Percentiles rank a stretch among this genome's conserved stretches.
Conservation (phyloP, 2,888 invertebrate genomes). For the Empis livida region DNA sequence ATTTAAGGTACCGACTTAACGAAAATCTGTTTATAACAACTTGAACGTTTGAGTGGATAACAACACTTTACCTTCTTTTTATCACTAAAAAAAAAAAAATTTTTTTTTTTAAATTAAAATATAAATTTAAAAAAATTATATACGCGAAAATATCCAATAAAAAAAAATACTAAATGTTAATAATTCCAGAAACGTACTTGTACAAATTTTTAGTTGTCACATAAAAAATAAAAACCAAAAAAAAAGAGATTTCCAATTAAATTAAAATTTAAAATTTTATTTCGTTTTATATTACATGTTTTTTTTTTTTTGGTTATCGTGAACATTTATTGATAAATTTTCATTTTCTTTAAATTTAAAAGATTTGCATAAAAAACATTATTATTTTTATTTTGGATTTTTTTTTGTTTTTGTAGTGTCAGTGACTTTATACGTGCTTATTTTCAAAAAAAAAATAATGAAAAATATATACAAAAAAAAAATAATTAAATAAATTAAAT, state of each 20-base stretch:
- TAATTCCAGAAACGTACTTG: neutral
- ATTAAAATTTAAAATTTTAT: too few species aligned
- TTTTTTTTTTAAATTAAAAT: too few species aligned
- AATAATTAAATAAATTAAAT: neutral
- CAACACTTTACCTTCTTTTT: constrained; percentile 17
- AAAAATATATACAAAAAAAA: neutral
- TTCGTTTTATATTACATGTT: neutral
- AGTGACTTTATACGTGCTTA: neutral
- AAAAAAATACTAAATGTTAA: constrained; percentile 4
- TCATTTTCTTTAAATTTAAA: neutral
- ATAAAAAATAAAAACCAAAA: neutral
- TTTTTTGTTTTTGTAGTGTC: neutral
- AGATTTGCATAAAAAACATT: neutral
- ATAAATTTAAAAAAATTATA: constrained; percentile 1
- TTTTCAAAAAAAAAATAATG: neutral
- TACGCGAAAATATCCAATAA: neutral
- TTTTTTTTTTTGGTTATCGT: neutral
- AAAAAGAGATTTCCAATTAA: neutral
- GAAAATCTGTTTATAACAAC: constrained; percentile 35
- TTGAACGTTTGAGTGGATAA: constrained; percentile 32
- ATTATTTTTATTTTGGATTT: neutral
- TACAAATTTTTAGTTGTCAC: neutral
- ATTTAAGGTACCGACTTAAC: constrained; percentile 33
- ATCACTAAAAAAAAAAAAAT: too few species aligned
- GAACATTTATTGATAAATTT: neutral